Evolutionary conservation across 2,888 invertebrate species (phyloP).

Genomic region (Lepidocyrtoides sp.): DNA sequence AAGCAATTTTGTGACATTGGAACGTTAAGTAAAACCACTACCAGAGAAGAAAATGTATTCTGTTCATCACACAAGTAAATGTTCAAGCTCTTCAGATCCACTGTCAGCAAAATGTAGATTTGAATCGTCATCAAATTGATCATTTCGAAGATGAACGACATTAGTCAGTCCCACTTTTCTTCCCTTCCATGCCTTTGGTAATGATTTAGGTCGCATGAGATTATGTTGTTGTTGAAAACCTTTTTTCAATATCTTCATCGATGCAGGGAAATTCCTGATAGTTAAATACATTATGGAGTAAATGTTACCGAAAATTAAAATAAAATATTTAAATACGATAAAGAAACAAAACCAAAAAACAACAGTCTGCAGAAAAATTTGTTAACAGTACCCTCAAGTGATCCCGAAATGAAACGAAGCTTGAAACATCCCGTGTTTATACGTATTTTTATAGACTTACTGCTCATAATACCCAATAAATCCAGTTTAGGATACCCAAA

Average conservation of each 20-base stretch:
- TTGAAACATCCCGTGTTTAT: too few relatives aligned
- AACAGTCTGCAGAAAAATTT: background rate
- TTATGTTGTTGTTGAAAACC: constrained; percentile 50
- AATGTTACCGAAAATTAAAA: background rate
- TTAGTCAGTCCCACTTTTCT: constrained; percentile 32
- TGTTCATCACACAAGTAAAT: constrained; percentile 50
- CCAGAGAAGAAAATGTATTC: background rate
- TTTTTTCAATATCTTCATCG: constrained; percentile 46
- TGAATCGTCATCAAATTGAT: constrained; percentile 34
- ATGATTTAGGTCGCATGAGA: constrained; percentile 42
- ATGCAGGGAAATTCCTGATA: constrained; percentile 70
- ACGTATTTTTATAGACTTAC: too few relatives aligned
- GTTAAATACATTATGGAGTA: constrained; percentile 4
- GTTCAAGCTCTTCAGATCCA: constrained; percentile 69
- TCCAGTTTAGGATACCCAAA: too few relatives aligned
- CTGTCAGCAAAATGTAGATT: constrained; percentile 59
- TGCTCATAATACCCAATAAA: too few relatives aligned
- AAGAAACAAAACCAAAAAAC: background rate
- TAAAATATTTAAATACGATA: background rate
- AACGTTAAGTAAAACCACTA: background rate
- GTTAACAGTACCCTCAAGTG: background rate
- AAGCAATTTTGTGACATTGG: background rate
- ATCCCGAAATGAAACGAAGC: too few relatives aligned
- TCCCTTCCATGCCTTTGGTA: constrained; percentile 57
- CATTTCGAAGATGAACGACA: background rate